Conservation (phyloP, 2,113 vertebrate genomes). For the Puntigrus tetrazona region DNA sequence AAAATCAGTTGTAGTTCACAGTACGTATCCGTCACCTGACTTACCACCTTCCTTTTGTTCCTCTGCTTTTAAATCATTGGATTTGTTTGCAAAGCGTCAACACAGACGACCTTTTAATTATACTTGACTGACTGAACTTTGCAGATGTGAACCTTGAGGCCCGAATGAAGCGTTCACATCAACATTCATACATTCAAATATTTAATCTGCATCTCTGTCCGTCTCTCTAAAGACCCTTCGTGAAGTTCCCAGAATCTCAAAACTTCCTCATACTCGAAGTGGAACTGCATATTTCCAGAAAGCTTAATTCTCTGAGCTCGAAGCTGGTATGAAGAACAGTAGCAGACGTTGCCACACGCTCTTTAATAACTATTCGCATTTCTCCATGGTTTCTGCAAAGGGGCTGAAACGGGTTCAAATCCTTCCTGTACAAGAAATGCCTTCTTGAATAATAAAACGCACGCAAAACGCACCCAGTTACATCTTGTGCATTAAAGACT, state of each 20-base stretch:
- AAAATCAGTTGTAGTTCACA: too few relatives aligned
- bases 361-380: not conserved
- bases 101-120: not conserved
- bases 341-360: not conserved
- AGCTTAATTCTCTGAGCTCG: not conserved
- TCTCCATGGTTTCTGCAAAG: not conserved
- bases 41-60: not conserved
- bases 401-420: not conserved
- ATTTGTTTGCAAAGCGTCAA: not conserved
- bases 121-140: not conserved
- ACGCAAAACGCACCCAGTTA: not conserved
- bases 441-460: constrained; percentile 6
- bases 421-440: not conserved
- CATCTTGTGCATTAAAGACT: not conserved
- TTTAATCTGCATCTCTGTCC: not conserved
- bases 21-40: not conserved
- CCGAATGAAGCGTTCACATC: too few relatives aligned
- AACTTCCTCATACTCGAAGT: not conserved
- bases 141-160: not conserved
- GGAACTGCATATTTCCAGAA: not conserved
- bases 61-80: not conserved
- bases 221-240: too few relatives aligned
- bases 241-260: not conserved
- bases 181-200: not conserved
- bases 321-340: not conserved